These are phyloP conservation scores for Pagetopsis macropterus DNA, from an alignment of 2,797 vertebrate genomes.

Conservation along the genomic window DNA sequence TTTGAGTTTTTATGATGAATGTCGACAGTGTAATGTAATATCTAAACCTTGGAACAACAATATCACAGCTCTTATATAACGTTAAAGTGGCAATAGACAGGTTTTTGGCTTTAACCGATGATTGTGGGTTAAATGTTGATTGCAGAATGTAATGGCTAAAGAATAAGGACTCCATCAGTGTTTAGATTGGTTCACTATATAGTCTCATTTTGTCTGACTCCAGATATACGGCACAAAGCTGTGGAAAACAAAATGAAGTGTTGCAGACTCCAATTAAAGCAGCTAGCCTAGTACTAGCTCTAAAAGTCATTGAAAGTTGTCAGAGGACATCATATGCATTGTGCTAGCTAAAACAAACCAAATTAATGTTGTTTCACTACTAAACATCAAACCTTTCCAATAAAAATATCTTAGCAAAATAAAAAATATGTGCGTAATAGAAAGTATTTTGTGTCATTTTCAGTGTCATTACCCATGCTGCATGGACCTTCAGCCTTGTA, in stretches of 20 bases:
- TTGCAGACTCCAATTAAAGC: no score
- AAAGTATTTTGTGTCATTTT: background rate
- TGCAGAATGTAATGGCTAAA: no score
- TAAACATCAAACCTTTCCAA: background rate
- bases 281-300: no score
- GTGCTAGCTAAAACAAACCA: background rate
- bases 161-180: no score
- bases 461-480: background rate
- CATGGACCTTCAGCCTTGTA: background rate
- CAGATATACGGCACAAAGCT: no score
- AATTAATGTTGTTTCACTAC: background rate
- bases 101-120: no score
- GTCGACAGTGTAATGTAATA: background rate
- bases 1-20: background rate
- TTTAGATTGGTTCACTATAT: no score
- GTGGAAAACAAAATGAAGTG: no score
- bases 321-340: no score
- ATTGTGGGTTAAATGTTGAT: no score
- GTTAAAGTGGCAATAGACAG: background rate
- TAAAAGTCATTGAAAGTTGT: no score
- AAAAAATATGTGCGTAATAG: background rate
- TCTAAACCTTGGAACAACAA: background rate
- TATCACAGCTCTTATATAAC: background rate
- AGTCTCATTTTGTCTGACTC: no score
- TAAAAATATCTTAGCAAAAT: background rate